Evolutionary conservation across 2,888 invertebrate species (phyloP), one percentile per base, ranked within the genome.

Genomic region (Amiota minor): DNA sequence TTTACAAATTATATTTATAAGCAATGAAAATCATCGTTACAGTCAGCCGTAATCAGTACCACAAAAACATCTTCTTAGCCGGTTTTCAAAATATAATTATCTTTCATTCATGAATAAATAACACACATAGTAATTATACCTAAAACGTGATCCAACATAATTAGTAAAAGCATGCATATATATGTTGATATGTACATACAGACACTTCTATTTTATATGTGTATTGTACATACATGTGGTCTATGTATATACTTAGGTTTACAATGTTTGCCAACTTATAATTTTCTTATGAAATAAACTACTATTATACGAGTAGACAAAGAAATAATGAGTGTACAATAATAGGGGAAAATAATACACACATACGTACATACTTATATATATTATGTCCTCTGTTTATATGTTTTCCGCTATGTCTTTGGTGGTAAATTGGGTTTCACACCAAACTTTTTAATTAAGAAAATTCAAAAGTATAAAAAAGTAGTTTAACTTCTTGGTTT

Each of bases 71-170:
- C 2, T 20, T 16, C 20, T 59, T 59, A 59, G 2, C 16, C 11
- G 20, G 20, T 59, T 59, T 59, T 16, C 20, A 59, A 35, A 35
- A 35, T 2, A 35, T 35, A 35, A 35, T 35, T 35, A 35, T 35
- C 35, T 35, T 35, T 4, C 35, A 35, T 6, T 35, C 35, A 3
- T 35, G 35, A 35, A 35, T 35, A 35, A 35, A 35, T 35, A 35
- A 6, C 35, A 35, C 0, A 6, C 35, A 35, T 4, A 35, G 35
- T 35, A 35, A 8, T 35, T 35, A 35, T 35, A 35, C 35, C 35
- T 1, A 59, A 77, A 81, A 87, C 86, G 86, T 86, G 86, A 79
- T 86, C 81, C 76, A 79, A 83, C 87, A 86, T 86, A 86, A 86
- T 87, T 80, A 80, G 70, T 75, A 79, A 79, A 80, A 81, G 78